Conservation (phyloP, 2,113 vertebrate genomes). For the Stomatorhinus ivindoensis region DNA sequence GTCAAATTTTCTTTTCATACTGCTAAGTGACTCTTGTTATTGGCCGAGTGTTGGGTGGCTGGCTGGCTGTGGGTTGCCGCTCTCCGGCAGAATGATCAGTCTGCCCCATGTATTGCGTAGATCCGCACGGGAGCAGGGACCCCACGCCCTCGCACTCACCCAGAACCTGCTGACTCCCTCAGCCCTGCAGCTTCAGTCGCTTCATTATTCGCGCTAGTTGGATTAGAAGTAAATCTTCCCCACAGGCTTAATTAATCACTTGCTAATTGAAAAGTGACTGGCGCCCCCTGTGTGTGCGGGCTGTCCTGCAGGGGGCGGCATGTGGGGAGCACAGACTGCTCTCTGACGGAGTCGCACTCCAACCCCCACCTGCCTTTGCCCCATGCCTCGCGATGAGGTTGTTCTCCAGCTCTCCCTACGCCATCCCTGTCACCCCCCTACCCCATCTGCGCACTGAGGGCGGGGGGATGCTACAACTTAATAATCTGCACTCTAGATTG, state of each 20-base stretch:
- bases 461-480: not conserved
- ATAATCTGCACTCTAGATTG: slow-evolving; percentile 11
- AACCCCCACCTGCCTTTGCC: slow-evolving; percentile 8
- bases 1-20: too few relatives aligned
- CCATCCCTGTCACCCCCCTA: slow-evolving; percentile 15
- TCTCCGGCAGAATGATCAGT: not conserved
- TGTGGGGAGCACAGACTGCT: not conserved
- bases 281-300: slow-evolving; percentile 35
- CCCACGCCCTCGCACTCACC: not conserved
- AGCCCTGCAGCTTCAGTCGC: slow-evolving; percentile 37
- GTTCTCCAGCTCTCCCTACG: slow-evolving; percentile 12
- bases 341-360: not conserved
- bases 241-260: slow-evolving; percentile 47
- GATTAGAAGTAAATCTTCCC: slow-evolving; percentile 48
- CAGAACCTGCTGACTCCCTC: not conserved
- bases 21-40: not conserved
- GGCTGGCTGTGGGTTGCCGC: not conserved
- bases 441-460: not conserved
- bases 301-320: not conserved
- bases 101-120: not conserved
- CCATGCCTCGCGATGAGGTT: not conserved
- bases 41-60: not conserved
- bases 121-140: not conserved
- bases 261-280: slow-evolving; percentile 51
- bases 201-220: slow-evolving; percentile 53